Base-by-base conservation (phyloP, 1,140 invertebrate species). In the Panulirus ornatus region DNA sequence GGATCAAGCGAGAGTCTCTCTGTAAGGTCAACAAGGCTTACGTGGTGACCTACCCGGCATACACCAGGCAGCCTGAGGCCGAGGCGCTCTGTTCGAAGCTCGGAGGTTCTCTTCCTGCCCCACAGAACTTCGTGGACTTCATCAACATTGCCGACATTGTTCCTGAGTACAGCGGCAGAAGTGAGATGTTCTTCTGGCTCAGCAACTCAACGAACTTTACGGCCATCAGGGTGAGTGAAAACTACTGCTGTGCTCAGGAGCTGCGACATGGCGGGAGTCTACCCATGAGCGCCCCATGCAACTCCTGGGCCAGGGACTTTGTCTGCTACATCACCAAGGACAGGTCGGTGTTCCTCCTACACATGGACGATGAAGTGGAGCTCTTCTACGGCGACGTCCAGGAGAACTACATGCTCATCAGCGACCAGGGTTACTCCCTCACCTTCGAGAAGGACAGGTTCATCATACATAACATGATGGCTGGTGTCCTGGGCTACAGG, bases 271-370 rank as follows among this genome's bases (percentile, higher is more conserved):
- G 85, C 2, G 76, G 85, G 30, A 81, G 73, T 47, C 22, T 88
- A 2, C 85, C 85, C 51, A 88, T 88, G 85, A 78, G 36, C 14
- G 85, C 38, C 1, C 85, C 85, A 3, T 88, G 85, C 38, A 44
- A 70, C n/a, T 79, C 85, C 0, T 88, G 85, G 85, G 85, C 85
- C 11, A 79, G 85, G 22, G 85, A 88, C n/a, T 88, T 88, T n/a
- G 85, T 88, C 22, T 88, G 85, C 22, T 78, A 66, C 27, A 40
- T 88, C 19, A 2, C 54, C 0, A 16, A 42, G 1, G 76, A 42
- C 5, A 70, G 70, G 75, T 44, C 85, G 14, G 54, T 88, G 27
- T 66, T 22, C 51, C 75, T 88, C 11, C 73, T 88, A 2, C 58
- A 88, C 51, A 27, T n/a, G 27, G 36, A 81, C 11, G 38, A 47